A percentile compares a stretch with the other conserved stretches of the same genome.
Conservation (phyloP, 1,140 invertebrate species). For the Proales similis region DNA sequence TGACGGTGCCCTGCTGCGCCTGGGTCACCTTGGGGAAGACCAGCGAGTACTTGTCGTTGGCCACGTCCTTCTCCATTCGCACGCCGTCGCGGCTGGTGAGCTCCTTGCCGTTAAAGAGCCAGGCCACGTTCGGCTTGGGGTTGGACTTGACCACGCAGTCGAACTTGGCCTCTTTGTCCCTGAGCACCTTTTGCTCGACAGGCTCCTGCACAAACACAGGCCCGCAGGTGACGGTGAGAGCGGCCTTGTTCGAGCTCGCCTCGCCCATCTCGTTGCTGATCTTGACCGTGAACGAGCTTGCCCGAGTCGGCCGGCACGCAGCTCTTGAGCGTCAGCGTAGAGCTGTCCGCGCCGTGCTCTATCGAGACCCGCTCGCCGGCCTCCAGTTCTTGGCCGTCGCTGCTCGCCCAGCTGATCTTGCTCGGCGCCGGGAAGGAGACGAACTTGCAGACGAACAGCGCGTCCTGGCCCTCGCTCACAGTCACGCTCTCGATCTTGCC, state of each 20-base stretch:
- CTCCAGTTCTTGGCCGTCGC: constrained; percentile 12
- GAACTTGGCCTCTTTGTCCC: constrained; percentile 26
- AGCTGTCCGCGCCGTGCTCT: neutral
- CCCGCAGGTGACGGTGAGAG: neutral
- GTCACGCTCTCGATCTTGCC: neutral
- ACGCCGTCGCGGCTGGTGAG: neutral
- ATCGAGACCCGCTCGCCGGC: neutral
- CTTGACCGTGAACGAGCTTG: neutral
- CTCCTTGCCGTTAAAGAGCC: constrained; percentile 58
- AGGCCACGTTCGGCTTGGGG: constrained; percentile 72
- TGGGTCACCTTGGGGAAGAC: neutral
- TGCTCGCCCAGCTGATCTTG: constrained; percentile 5
- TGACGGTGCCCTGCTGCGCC: neutral
- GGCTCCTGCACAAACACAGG: neutral
- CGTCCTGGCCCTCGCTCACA: constrained; percentile 11
- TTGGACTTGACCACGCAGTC: constrained; percentile 48
- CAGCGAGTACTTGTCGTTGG: neutral
- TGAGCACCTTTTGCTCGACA: constrained; percentile 6
- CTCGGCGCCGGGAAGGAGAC: neutral
- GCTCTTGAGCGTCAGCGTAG: neutral
- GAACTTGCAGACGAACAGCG: constrained; percentile 13
- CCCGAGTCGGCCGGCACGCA: neutral
- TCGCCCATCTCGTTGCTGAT: constrained; percentile 13
- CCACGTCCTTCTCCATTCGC: neutral
- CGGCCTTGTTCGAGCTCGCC: constrained; percentile 3